Percentiles rank a stretch among this genome's conserved stretches.
These are phyloP conservation scores for Papilio aristodemus DNA, from an alignment of 1,140 invertebrate species.

Conservation along the genomic window DNA sequence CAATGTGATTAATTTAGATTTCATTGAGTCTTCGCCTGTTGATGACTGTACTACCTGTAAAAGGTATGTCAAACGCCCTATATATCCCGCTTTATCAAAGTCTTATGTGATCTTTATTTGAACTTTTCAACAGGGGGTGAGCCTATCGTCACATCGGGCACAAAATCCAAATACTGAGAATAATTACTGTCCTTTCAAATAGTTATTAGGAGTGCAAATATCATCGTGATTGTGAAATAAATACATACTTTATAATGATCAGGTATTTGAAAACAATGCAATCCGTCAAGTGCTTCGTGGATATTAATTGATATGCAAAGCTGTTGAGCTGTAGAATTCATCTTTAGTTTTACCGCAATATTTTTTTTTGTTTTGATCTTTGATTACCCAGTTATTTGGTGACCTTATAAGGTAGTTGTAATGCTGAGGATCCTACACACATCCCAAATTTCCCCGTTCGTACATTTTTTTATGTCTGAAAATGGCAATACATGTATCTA, in stretches of 20 bases:
- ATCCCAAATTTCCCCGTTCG: no score
- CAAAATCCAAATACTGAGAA: neutral
- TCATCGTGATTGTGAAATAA: slow-evolving; percentile 12
- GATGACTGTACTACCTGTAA: neutral
- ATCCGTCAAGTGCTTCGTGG: neutral
- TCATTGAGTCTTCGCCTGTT: no score
- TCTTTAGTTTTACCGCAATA: no score
- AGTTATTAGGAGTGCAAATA: slow-evolving; percentile 13
- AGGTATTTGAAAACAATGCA: slow-evolving; percentile 18
- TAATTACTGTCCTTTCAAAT: neutral
- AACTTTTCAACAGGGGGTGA: neutral
- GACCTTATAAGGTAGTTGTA: no score
- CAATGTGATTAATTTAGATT: no score
- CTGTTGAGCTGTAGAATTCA: neutral
- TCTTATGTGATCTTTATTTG: neutral
- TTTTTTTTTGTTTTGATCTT: neutral
- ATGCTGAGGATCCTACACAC: no score
- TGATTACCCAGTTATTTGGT: no score
- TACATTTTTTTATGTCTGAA: no score
- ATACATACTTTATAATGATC: neutral
- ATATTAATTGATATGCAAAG: slow-evolving; percentile 1
- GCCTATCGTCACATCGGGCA: no score
- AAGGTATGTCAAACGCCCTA: neutral
- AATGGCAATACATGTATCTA: no score
- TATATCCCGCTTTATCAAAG: slow-evolving; percentile 1